Evolutionary conservation across 1,140 invertebrate species (phyloP).

Genomic region (Drosophila orena): DNA sequence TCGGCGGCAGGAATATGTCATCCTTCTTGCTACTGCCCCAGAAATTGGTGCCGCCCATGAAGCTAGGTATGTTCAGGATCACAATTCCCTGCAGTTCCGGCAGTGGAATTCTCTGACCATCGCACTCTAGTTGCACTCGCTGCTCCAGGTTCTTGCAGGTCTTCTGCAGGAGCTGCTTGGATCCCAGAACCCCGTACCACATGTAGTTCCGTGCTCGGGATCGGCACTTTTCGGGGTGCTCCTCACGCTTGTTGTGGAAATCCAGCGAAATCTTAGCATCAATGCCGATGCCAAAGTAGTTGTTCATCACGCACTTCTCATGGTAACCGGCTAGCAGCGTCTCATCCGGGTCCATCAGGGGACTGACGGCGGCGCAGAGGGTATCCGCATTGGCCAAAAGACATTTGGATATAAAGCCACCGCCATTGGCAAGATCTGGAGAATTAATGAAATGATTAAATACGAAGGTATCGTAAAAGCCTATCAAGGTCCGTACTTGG

Average conservation of each 20-base stretch:
- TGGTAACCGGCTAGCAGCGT: constrained; percentile 95
- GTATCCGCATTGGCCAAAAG: constrained; percentile 98
- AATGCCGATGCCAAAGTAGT: constrained; percentile 99
- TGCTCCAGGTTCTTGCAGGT: constrained; percentile 99
- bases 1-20: constrained; percentile 94
- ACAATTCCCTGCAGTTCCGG: constrained; percentile 98
- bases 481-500: constrained; percentile 88
- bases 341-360: constrained; percentile 96
- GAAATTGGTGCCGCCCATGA: constrained; percentile 99
- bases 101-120: constrained; percentile 95
- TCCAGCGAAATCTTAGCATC: constrained; percentile 99
- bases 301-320: constrained; percentile 99
- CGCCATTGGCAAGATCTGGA: constrained; percentile 88
- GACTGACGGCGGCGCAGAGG: constrained; percentile 96
- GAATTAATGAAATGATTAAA: not conserved
- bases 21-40: constrained; percentile 97
- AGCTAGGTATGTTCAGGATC: constrained; percentile 98
- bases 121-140: constrained; percentile 96
- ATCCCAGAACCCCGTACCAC: constrained; percentile 98
- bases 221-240: constrained; percentile 98
- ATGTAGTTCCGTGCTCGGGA: constrained; percentile 98
- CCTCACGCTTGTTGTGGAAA: constrained; percentile 98
- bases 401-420: constrained; percentile 95
- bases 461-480: not conserved
- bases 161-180: constrained; percentile 95